phyloP scores from a whole-genome alignment of 2,797 vertebrate species.

The Hipposideros larvatus region DNA sequence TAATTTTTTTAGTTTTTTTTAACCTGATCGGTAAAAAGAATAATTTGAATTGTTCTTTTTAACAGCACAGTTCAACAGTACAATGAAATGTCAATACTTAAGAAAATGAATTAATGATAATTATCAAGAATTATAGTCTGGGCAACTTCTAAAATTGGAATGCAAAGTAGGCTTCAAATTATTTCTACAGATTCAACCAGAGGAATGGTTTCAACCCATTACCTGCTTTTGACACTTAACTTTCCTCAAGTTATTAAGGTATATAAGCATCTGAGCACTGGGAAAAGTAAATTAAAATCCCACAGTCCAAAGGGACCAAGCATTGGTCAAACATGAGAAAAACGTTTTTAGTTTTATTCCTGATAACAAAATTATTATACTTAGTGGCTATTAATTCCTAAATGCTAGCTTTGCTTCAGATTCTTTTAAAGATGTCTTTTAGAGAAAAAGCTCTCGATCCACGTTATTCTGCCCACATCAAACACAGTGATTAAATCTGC shows the following conservation, averaged over 20 bases:
- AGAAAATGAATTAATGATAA: slow-evolving; percentile 81
- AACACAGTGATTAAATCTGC: not conserved
- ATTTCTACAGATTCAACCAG: slow-evolving; percentile 70
- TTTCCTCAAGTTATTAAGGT: slow-evolving; percentile 47
- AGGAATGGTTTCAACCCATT: slow-evolving; percentile 65
- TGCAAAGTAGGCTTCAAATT: slow-evolving; percentile 70
- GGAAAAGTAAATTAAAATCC: slow-evolving; percentile 63
- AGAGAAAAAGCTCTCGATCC: not conserved
- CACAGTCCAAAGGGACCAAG: not conserved
- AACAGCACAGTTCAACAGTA: slow-evolving; percentile 73
- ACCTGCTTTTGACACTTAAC: slow-evolving; percentile 69
- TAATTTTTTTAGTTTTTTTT: slow-evolving; percentile 79
- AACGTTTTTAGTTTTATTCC: not conserved
- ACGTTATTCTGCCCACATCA: not conserved
- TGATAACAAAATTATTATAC: not conserved
- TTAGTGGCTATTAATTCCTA: not conserved
- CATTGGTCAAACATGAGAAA: not conserved
- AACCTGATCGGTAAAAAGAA: slow-evolving; percentile 75
- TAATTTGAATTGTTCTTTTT: slow-evolving; percentile 86
- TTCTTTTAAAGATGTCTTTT: not conserved
- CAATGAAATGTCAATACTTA: slow-evolving; percentile 76
- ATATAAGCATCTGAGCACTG: not conserved
- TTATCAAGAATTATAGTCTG: slow-evolving; percentile 76
- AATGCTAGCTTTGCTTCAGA: not conserved
- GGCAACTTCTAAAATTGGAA: slow-evolving; percentile 22